A percentile compares a stretch with the other conserved stretches of the same genome.
Evolutionary conservation across 2,113 vertebrate species (phyloP).

Genomic region (Laticauda colubrina): DNA sequence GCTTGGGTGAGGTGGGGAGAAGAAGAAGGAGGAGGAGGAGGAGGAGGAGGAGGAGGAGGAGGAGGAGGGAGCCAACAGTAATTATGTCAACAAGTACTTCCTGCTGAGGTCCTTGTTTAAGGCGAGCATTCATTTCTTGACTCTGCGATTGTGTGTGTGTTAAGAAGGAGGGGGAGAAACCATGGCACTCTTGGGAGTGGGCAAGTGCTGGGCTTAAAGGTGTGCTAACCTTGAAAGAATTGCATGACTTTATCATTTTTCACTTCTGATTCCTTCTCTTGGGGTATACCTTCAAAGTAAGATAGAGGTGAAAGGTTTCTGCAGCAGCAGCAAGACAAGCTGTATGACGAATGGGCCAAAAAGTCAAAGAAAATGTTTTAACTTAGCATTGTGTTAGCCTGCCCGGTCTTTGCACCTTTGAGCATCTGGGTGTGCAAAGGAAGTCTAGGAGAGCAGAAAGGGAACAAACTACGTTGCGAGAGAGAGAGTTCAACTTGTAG

Average conservation of each 20-base stretch:
- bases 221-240: conserved; percentile 91
- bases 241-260: conserved; percentile 83
- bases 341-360: conserved; percentile 67
- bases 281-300: conserved; percentile 68
- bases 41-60: neutral
- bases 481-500: neutral
- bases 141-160: neutral
- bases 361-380: conserved; percentile 69
- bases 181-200: conserved; percentile 53
- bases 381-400: conserved; percentile 59
- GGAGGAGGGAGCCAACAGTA: conserved; percentile 68
- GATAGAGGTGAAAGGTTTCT: conserved; percentile 72
- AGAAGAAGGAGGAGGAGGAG: neutral
- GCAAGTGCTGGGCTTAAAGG: conserved; percentile 74
- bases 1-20: conserved; percentile 55
- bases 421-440: neutral
- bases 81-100: conserved; percentile 82
- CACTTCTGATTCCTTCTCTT: conserved; percentile 67
- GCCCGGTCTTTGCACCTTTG: conserved; percentile 56
- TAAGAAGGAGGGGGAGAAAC: conserved; percentile 36
- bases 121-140: conserved; percentile 48
- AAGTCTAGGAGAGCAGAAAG: neutral
- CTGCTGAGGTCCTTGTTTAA: conserved; percentile 56
- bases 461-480: fast-evolving
- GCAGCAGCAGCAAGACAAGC: conserved; percentile 56